phyloP scores from a whole-genome alignment of 2,113 vertebrate species.

The Catharus minimus region DNA sequence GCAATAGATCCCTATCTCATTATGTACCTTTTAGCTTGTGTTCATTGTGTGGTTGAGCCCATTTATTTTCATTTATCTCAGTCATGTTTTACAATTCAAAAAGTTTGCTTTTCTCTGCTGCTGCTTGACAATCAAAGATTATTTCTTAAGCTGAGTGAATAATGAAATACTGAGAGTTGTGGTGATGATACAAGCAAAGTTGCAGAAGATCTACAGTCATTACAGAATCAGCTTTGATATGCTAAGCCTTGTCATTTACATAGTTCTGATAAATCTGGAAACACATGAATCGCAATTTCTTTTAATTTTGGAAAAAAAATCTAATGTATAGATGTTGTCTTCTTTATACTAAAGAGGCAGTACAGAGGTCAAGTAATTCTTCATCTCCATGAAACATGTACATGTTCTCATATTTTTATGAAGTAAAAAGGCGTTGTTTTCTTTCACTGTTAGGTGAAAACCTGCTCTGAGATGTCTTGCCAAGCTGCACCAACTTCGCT shows the following conservation, averaged over 20 bases:
- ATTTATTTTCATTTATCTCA: background rate
- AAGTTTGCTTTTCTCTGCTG: conserved; percentile 13
- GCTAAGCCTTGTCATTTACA: background rate
- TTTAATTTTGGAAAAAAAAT: background rate
- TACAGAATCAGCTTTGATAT: conserved; percentile 14
- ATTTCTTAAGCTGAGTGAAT: conserved; percentile 4
- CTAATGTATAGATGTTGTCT: background rate
- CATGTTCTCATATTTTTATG: background rate
- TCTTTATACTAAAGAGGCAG: background rate
- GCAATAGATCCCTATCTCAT: background rate
- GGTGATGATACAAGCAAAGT: background rate
- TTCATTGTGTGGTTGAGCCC: background rate
- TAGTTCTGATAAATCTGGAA: background rate
- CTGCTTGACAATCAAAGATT: background rate
- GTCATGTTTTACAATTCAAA: background rate
- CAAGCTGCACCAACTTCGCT: background rate
- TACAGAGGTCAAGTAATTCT: background rate
- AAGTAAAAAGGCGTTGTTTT: background rate
- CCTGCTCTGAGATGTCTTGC: background rate
- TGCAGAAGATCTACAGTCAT: background rate
- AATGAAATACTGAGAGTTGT: background rate
- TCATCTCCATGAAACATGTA: background rate
- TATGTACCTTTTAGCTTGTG: background rate
- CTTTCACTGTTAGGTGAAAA: background rate
- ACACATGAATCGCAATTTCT: background rate